Evolutionary conservation across 2,797 vertebrate genomes (phyloP), one percentile per base, ranked within the genome.

Genomic region (Holocentrus rufus): DNA sequence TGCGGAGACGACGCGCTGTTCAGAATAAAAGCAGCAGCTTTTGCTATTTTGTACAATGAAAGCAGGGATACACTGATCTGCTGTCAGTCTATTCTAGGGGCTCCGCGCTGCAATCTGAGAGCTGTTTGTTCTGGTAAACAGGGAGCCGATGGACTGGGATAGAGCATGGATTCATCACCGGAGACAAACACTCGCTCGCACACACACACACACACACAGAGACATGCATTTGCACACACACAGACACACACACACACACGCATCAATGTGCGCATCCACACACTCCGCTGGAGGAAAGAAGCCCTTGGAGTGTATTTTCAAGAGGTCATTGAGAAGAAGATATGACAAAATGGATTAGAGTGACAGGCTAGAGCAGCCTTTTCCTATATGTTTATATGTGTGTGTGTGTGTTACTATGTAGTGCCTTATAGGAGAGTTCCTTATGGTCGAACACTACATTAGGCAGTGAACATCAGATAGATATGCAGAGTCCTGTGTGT

Each of bases 251-350:
- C 68, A 44, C 36, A 53, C 68, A 42, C 31, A 64, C 18, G 44
- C 25, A 30, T 22, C 11, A 18, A 20, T 25, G 46, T 23, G 46
- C 52, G 9, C 13, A 30, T 52, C 52, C 74, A 61, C 78, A 88
- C 86, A 89, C 88, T 86, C 85, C 85, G 42, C 65, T 62, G 73
- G 72, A 88, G 89, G 76, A 87, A 83, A 89, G 68, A 86, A 89
- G 91, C 87, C 88, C 89, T 89, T 87, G 87, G 87, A 90, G 89
- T 88, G 80, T 82, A 27, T 67, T 66, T 70, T 36, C 20, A 65
- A 83, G 79, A 90, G 81, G 85, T 88, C 74, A 71, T 81, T 67
- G 75, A 88, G 81, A 90, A 83, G 77, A 82, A 63, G 81, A 88
- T 87, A 90, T 88, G 83, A 85, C 47, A 73, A 73, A 75, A 78